phyloP scores from a whole-genome alignment of 2,888 invertebrate genomes.

The Gibbula magus region DNA sequence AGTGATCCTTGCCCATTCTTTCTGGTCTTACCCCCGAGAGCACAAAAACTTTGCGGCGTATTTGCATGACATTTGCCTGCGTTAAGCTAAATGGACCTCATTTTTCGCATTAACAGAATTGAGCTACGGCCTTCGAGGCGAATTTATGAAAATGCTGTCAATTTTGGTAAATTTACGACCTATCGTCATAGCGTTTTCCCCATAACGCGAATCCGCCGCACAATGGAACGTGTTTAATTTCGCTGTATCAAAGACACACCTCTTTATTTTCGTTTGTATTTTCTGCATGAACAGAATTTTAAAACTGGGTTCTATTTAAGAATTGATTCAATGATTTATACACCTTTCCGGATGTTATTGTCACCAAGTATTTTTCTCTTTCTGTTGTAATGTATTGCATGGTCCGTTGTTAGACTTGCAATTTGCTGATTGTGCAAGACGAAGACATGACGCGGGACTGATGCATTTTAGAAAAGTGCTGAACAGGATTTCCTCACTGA shows the following conservation, averaged over 20 bases:
- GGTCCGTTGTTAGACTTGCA: no score
- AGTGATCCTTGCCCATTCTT: not conserved
- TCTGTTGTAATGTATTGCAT: no score
- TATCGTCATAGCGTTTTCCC: not conserved
- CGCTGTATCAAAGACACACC: not conserved
- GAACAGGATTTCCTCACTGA: no score
- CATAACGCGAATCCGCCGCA: not conserved
- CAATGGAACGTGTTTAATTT: not conserved
- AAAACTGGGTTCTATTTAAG: not conserved
- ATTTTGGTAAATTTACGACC: not conserved
- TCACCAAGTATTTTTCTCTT: not conserved
- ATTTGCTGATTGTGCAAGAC: no score
- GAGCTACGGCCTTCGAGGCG: not conserved
- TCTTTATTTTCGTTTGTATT: not conserved
- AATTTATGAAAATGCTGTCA: slow-evolving; percentile 12
- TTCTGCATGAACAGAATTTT: not conserved
- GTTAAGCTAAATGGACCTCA: not conserved
- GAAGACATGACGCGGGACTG: no score
- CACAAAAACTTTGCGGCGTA: not conserved
- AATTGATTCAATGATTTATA: not conserved
- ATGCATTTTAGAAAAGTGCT: no score
- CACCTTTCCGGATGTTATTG: not conserved
- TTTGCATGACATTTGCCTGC: not conserved
- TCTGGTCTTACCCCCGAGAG: not conserved
- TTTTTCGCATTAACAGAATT: slow-evolving; percentile 5